A percentile compares a stretch with the other conserved stretches of the same genome.
phyloP scores from a whole-genome alignment of 2,113 vertebrate species.

The Machaerirhynchus nigripectus region DNA sequence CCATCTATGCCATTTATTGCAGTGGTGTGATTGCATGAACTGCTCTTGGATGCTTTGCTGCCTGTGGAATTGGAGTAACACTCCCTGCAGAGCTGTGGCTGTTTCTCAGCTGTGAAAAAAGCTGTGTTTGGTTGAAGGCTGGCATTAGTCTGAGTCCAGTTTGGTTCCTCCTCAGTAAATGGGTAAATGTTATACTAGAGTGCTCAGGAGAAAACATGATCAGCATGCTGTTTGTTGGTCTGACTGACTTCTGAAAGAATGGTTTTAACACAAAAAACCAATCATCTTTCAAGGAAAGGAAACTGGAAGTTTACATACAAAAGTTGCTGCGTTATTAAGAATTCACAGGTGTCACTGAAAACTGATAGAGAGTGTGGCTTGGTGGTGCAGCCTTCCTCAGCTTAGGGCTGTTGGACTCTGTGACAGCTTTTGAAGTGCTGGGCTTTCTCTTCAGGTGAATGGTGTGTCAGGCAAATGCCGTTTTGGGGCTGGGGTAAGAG shows the following conservation, averaged over 20 bases:
- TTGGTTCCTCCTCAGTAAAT: accelerated
- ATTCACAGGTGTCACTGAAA: neutral
- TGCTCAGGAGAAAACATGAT: neutral
- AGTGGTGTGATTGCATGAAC: neutral
- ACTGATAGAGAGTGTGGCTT: neutral
- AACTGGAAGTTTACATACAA: accelerated
- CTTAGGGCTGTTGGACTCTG: neutral
- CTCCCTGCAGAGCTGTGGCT: neutral
- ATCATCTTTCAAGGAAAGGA: neutral
- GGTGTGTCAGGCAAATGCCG: neutral
- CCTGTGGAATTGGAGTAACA: accelerated
- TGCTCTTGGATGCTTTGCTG: neutral
- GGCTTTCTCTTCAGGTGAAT: neutral
- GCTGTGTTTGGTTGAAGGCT: neutral
- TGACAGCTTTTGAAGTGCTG: neutral
- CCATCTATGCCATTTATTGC: accelerated
- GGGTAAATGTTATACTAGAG: neutral
- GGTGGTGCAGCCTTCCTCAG: neutral
- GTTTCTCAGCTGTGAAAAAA: neutral
- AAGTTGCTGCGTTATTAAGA: neutral
- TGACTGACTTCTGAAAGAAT: neutral
- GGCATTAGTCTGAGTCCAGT: neutral
- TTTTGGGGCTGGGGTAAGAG: neutral
- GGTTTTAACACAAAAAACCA: neutral
- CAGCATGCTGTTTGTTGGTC: neutral